These are phyloP conservation scores for Gasteruption jaculator DNA, from an alignment of 2,888 invertebrate genomes.

Conservation along the genomic window DNA sequence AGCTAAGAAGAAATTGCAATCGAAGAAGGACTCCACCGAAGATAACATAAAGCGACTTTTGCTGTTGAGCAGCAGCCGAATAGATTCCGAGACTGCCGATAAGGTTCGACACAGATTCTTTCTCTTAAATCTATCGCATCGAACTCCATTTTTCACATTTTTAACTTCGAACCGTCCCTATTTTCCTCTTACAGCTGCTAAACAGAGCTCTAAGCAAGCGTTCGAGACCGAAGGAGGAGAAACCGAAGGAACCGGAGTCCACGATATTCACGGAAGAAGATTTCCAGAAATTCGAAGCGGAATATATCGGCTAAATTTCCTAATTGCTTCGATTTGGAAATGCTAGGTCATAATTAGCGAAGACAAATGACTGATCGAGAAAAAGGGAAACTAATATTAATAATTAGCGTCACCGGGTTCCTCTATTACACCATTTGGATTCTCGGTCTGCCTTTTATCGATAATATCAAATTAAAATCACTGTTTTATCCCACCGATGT, in stretches of 20 bases:
- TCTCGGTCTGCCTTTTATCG: constrained; percentile 65
- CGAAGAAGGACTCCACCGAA: constrained; percentile 43
- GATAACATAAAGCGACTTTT: constrained; percentile 55
- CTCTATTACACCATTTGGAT: constrained; percentile 64
- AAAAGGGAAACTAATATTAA: constrained; percentile 59
- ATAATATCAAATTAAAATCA: constrained; percentile 57
- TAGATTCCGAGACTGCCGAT: constrained; percentile 47
- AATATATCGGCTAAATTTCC: constrained; percentile 52
- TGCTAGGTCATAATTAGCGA: background rate
- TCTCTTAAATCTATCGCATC: constrained; percentile 2
- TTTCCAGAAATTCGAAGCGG: constrained; percentile 63
- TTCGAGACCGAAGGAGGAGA: constrained; percentile 47
- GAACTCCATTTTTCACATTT: background rate
- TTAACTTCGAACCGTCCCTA: too few relatives aligned
- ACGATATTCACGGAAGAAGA: constrained; percentile 70
- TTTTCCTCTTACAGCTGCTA: too few relatives aligned
- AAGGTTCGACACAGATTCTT: constrained; percentile 47
- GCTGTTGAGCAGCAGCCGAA: constrained; percentile 50
- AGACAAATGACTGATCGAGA: constrained; percentile 50
- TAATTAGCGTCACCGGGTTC: constrained; percentile 55
- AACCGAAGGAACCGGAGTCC: constrained; percentile 52
- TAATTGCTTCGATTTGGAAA: background rate
- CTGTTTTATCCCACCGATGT: constrained; percentile 38
- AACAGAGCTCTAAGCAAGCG: background rate
- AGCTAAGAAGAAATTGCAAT: constrained; percentile 32